Evolutionary conservation across 2,113 vertebrate species (phyloP), one percentile per base, ranked within the genome.

Genomic region (Tautogolabrus adspersus): DNA sequence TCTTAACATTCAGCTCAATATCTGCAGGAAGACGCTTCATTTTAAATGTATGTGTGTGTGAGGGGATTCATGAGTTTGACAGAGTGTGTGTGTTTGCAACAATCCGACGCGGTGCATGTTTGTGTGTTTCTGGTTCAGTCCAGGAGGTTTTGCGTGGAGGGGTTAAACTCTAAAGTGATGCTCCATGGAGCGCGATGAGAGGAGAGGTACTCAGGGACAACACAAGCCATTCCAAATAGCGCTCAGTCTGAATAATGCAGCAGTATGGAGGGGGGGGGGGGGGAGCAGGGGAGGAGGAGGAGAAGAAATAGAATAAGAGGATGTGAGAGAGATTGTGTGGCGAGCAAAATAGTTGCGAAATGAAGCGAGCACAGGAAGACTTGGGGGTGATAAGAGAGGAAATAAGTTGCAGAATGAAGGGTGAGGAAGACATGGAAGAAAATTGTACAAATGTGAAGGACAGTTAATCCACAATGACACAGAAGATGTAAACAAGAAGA

Each of bases 221-320:
- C 78, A 76, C 73, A 64, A 79, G 69, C 52, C 49, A 72, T 81
- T 83, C 76, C 83, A 83, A 78, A 87, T 26, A 84, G 83, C 68
- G 72, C 83, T 86, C 87, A 75, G 58, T 54, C 72, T 92, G 84
- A 92, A 89, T 92, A 85, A 92, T 90, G 85, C 85, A 92, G 75
- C 75, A 82, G 59, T 37, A n/a, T 12, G 66, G 65, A 66, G 71
- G 65, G 52, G 62, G 51, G 30, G 40, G 8, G 9, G 8, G 4
- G 6, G 8, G 2, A 5, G 18, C 37, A 46, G 22, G 44, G 12
- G 15, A 26, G 56, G 15, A 38, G 47, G 18, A 3, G 47, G 9
- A 15, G n/a, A n/a, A 49, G 57, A 55, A 44, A 74, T 58, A 44
- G 46, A 4, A 42, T 54, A 34, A 54, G 10, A 55, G 13, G 15